phyloP scores from a whole-genome alignment of 2,797 vertebrate species.

The Microhierax caerulescens region DNA sequence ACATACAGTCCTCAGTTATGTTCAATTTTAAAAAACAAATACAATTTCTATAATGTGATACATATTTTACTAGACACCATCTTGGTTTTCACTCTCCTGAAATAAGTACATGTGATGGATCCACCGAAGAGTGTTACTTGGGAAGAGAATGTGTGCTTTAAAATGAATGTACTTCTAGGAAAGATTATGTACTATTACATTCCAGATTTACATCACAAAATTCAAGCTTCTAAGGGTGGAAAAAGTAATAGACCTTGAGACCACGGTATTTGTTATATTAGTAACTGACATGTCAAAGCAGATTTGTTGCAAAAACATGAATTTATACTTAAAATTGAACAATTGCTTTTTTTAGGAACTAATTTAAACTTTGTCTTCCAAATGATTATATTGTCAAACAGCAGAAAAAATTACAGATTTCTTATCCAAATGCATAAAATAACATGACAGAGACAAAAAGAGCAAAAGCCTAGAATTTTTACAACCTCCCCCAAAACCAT shows the following conservation, averaged over 20 bases:
- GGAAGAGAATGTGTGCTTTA: background rate
- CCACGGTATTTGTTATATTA: background rate
- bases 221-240: background rate
- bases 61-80: background rate
- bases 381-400: background rate
- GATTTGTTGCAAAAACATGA: background rate
- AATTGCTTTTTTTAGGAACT: background rate
- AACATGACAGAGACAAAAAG: background rate
- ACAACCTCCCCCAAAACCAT: background rate
- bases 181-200: background rate
- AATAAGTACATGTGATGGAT: background rate
- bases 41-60: background rate
- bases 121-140: background rate
- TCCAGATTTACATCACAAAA: background rate
- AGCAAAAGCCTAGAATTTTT: background rate
- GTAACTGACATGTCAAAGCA: background rate
- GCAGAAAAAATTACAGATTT: fast-evolving
- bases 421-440: background rate
- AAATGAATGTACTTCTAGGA: background rate
- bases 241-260: background rate
- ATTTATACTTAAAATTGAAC: background rate
- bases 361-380: background rate
- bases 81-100: background rate
- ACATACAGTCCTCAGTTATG: background rate
- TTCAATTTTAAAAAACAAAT: background rate